Evolutionary conservation across 2,113 vertebrate species (phyloP).

Genomic region (Bubalus kerabau): DNA sequence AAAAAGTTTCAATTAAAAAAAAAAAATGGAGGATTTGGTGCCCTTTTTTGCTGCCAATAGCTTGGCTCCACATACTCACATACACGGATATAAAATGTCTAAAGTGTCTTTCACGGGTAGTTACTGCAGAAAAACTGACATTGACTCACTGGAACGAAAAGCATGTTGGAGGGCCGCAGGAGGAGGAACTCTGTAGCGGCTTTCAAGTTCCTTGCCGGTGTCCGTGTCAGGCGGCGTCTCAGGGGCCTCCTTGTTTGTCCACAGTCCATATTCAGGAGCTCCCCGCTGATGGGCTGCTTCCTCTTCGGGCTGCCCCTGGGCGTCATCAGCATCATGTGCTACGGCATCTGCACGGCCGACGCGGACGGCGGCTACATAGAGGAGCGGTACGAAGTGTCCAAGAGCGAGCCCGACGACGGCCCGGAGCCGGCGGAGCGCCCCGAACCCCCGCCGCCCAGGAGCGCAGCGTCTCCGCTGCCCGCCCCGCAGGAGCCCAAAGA

Average conservation of each 20-base stretch:
- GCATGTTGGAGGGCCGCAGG: not conserved
- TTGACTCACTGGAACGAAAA: not conserved
- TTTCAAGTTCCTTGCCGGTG: not conserved
- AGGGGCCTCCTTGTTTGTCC: constrained; percentile 47
- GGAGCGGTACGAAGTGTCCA: constrained; percentile 79
- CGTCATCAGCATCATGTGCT: constrained; percentile 99
- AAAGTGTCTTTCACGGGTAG: not conserved
- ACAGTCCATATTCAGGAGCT: constrained; percentile 97
- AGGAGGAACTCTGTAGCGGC: too few species aligned
- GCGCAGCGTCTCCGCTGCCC: constrained; percentile 37
- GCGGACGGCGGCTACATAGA: constrained; percentile 85
- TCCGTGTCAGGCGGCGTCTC: not conserved
- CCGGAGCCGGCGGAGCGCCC: constrained; percentile 79
- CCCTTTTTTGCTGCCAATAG: not conserved
- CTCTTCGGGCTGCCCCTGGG: constrained; percentile 97
- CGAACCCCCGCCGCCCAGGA: constrained; percentile 77
- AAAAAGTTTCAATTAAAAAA: not conserved
- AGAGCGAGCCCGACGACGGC: constrained; percentile 77
- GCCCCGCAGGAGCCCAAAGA: constrained; percentile 79
- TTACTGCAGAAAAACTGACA: not conserved
- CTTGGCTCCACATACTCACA: not conserved
- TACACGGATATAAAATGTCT: not conserved
- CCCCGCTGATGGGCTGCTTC: constrained; percentile 96
- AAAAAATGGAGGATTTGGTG: not conserved
- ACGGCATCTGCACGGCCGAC: constrained; percentile 96